A percentile compares a stretch with the other conserved stretches of the same genome.
Conservation (phyloP, 2,888 invertebrate species). For the Limnephilus auricula region DNA sequence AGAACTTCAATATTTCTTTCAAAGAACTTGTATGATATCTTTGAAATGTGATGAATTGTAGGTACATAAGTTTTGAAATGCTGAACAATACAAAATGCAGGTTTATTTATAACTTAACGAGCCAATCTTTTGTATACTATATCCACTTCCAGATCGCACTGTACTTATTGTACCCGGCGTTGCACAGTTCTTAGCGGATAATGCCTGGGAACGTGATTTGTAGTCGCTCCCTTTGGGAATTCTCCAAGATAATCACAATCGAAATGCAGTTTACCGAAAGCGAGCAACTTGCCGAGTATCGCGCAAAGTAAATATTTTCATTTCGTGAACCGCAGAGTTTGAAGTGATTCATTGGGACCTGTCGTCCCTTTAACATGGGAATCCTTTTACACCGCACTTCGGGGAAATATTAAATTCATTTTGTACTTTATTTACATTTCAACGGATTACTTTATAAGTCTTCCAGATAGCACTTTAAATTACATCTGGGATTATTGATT, state of each 20-base stretch:
- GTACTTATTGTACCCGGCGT: not conserved
- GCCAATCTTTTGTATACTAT: not conserved
- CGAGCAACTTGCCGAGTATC: not conserved
- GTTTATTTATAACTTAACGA: not conserved
- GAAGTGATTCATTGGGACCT: not conserved
- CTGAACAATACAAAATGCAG: not conserved
- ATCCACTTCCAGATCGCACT: not conserved
- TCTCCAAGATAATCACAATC: conserved; percentile 38
- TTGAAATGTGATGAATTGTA: too few species aligned
- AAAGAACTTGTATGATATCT: too few species aligned
- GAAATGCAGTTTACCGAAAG: conserved; percentile 30
- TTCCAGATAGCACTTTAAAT: not conserved
- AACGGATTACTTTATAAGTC: not conserved
- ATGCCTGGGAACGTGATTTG: conserved; percentile 22
- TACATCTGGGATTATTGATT: not conserved
- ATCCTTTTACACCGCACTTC: not conserved
- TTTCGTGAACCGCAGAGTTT: not conserved
- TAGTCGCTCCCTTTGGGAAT: not conserved
- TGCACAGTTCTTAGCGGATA: not conserved
- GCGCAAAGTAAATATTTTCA: conserved; percentile 16
- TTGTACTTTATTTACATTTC: not conserved
- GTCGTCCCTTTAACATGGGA: conserved; percentile 9
- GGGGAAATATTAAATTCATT: not conserved
- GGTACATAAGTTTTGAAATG: too few species aligned
- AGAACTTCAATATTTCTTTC: too few species aligned